Conservation (phyloP, 2,888 invertebrate genomes). For the Protonemura montana region DNA sequence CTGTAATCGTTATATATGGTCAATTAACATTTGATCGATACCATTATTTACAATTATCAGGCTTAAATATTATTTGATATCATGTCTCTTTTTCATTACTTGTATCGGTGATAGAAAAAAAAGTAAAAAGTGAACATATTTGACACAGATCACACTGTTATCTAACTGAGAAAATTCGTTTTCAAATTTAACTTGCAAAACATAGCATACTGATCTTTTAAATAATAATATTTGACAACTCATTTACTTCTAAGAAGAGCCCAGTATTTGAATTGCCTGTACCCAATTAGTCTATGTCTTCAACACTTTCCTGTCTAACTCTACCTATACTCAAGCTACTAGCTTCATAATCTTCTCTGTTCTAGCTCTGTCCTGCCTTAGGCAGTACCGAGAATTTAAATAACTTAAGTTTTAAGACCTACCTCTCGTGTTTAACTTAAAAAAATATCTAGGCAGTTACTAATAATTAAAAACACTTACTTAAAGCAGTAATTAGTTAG, state of each 20-base stretch:
- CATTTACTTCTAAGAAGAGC: slow-evolving; percentile 1
- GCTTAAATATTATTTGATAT: no score
- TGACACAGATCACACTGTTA: no score
- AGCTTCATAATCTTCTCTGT: neutral
- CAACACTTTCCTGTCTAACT: neutral
- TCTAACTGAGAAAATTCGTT: no score
- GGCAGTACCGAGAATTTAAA: no score
- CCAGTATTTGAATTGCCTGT: neutral
- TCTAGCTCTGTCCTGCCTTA: neutral
- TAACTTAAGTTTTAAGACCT: no score
- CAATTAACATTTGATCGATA: neutral
- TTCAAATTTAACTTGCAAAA: neutral
- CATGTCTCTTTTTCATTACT: no score
- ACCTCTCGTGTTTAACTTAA: no score
- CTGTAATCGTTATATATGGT: neutral
- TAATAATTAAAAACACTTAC: no score
- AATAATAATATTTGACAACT: neutral
- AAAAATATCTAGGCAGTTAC: no score
- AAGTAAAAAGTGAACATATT: neutral
- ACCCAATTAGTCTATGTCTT: neutral
- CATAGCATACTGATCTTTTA: neutral
- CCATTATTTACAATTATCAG: no score
- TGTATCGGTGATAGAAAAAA: neutral
- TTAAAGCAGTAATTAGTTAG: no score
- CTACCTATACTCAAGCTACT: neutral